Base-by-base conservation (phyloP, 1,140 invertebrate genomes). In the Drosophila sp. region DNA sequence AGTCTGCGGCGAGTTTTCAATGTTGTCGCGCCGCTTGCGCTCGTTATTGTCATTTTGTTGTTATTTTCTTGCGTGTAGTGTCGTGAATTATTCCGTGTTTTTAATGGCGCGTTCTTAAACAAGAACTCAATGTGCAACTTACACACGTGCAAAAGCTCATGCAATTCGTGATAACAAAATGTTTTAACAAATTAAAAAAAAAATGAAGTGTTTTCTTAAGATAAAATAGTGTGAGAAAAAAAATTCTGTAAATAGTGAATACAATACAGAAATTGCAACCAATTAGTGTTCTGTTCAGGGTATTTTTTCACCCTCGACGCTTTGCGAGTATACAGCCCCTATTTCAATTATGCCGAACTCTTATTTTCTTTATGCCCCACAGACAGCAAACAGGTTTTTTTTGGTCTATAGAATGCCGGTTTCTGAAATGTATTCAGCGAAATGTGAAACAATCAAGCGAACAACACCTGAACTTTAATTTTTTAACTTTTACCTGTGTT, bases 1-100 rank as follows among this genome's bases (percentile, higher is more conserved):
- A 87, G 82, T 87, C 77, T 75, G 76, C 79, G 77, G 59, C 81
- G 81, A 70, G 81, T 78, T 80, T 86, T 80, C 81, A 86, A 86
- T 80, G 81, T 72, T 76, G 82, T 66, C 72, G 80, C 61, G 81
- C 70, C 78, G 81, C 34, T 69, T 51, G 57, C 71, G 76, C 58
- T 64, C 41, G 34, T 66, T 54, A 25, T 62, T 18, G 2, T 25
- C 16, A 11, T 36, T 25, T 45, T 34, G 40, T 34, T 34, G 11
- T 59, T 59, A 16, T 13, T 53, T 50, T 38, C n/a, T 72, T 76
- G 54, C 70, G 59, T 72, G 76, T 79, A 61, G 27, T 50, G 27
- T 62, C 76, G 46, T 71, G 48, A 65, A 72, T 79, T 66, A 77
- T 76, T 51, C 81, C 40, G 72, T 70, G 61, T 53, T 36, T 50